Evolutionary conservation across 2,113 vertebrate genomes (phyloP).

Genomic region (Toxostoma redivivum): DNA sequence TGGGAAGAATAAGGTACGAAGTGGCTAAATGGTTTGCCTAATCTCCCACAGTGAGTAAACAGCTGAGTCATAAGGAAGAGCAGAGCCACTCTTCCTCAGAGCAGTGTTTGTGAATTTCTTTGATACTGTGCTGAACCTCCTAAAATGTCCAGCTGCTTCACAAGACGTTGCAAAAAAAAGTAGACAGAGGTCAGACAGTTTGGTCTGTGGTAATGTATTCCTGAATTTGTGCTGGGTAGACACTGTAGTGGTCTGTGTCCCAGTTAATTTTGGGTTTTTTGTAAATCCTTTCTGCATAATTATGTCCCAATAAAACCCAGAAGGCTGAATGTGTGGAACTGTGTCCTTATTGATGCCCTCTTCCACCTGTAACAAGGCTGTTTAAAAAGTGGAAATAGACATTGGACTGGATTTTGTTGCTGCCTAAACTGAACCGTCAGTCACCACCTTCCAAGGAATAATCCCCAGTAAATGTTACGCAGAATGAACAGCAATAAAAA

Average conservation of each 20-base stretch:
- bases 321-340: background rate
- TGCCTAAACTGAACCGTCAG: background rate
- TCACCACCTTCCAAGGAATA: background rate
- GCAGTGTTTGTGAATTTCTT: background rate
- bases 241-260: background rate
- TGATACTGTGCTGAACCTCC: background rate
- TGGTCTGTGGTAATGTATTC: background rate
- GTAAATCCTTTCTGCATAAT: background rate
- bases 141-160: background rate
- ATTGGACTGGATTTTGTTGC: background rate
- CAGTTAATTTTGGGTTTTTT: background rate
- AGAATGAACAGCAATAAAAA: conserved; percentile 36
- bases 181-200: background rate
- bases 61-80: background rate
- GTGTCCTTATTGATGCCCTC: background rate
- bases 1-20: background rate
- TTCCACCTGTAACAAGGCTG: background rate
- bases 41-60: background rate
- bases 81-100: background rate
- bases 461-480: background rate
- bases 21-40: background rate
- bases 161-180: background rate
- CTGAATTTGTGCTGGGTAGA: background rate
- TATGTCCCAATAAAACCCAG: background rate
- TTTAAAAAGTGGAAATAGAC: background rate